Evolutionary conservation across 2,888 invertebrate genomes (phyloP).

Genomic region (Merodon equestris): DNA sequence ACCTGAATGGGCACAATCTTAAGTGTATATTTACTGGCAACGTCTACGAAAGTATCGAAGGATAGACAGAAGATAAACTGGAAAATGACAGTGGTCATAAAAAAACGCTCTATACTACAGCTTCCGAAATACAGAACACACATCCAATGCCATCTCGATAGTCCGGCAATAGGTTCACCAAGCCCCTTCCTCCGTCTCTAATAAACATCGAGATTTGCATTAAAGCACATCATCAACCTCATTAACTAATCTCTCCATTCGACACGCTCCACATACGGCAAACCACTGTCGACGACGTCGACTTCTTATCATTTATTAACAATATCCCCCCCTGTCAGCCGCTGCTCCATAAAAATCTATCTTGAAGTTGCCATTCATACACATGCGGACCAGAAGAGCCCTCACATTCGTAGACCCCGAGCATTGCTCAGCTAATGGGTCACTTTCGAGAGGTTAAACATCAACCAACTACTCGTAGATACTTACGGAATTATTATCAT

Average conservation of each 20-base stretch:
- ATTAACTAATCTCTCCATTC: conserved; percentile 39
- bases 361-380: conserved; percentile 36
- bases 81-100: too few species aligned
- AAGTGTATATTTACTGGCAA: too few species aligned
- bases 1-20: too few species aligned
- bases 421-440: conserved; percentile 35
- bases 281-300: too few species aligned
- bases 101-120: too few species aligned
- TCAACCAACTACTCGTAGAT: conserved; percentile 14
- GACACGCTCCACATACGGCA: conserved; percentile 25
- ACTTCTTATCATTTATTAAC: conserved; percentile 32
- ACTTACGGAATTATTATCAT: conserved; percentile 20
- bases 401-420: conserved; percentile 29
- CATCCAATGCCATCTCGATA: conserved; percentile 20
- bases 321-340: conserved; percentile 18
- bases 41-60: too few species aligned
- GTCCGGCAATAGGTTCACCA: conserved; percentile 19
- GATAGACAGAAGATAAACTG: too few species aligned
- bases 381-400: too few species aligned
- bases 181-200: conserved; percentile 5
- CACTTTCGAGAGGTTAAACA: conserved; percentile 47
- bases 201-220: conserved; percentile 22
- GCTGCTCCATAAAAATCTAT: conserved; percentile 43
- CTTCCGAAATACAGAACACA: background rate
- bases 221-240: conserved; percentile 18